phyloP scores from a whole-genome alignment of 1,140 invertebrate genomes.

The Chlorops oryzae region DNA sequence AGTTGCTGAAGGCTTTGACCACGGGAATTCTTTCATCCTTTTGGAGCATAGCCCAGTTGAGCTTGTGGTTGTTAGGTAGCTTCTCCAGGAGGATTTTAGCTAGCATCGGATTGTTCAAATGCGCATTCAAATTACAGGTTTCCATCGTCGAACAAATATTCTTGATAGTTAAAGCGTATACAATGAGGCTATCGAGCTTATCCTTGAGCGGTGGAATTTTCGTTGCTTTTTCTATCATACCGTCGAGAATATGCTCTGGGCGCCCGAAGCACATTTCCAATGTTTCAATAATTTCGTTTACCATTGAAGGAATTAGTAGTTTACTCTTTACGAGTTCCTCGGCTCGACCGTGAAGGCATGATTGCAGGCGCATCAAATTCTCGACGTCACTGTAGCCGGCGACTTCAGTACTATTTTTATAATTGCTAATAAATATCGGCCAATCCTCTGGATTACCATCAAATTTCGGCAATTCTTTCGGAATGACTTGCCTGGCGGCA shows the following conservation, averaged over 20 bases:
- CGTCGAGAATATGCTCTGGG: conserved; percentile 5
- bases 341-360: not conserved
- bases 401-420: conserved; percentile 3
- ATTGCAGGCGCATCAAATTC: too few species aligned
- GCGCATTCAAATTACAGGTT: conserved; percentile 2
- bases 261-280: conserved; percentile 7
- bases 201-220: conserved; percentile 6
- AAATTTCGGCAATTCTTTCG: conserved; percentile 5
- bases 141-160: conserved; percentile 12
- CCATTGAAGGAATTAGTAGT: not conserved
- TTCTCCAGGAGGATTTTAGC: conserved; percentile 5
- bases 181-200: conserved; percentile 3
- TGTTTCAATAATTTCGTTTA: conserved; percentile 8
- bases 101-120: conserved; percentile 6
- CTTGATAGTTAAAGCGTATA: conserved; percentile 5
- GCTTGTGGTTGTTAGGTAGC: conserved; percentile 5
- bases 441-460: conserved; percentile 10
- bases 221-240: not conserved
- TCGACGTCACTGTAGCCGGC: too few species aligned
- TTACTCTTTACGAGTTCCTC: conserved; percentile 6
- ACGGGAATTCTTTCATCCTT: conserved; percentile 2
- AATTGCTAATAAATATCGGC: conserved; percentile 8
- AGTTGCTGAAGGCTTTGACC: conserved; percentile 7
- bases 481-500: not conserved
- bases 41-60: conserved; percentile 7